These are phyloP conservation scores for Zosterops borbonicus DNA, from an alignment of 2,113 vertebrate species.

Conservation along the genomic window DNA sequence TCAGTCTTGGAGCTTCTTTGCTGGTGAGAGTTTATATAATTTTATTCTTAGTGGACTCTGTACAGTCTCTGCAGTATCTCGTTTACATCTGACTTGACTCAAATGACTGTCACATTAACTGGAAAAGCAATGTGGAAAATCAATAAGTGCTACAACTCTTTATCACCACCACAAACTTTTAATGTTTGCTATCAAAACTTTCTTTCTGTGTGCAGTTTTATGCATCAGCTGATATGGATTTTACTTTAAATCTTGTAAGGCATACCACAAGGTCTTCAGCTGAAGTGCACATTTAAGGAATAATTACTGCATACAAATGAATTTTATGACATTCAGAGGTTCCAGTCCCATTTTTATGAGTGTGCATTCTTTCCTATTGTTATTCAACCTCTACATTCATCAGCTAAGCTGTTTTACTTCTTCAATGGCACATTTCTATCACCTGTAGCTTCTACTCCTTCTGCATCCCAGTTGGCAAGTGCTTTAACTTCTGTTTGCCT, in stretches of 20 bases:
- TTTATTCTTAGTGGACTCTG: neutral
- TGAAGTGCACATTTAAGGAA: neutral
- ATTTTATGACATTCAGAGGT: neutral
- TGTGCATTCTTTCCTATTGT: neutral
- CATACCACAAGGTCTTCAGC: neutral
- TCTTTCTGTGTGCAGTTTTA: neutral
- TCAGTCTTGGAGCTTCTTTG: neutral
- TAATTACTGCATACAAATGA: neutral
- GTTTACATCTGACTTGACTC: neutral
- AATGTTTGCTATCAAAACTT: slow-evolving; percentile 29
- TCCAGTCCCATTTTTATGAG: neutral
- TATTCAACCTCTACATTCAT: neutral
- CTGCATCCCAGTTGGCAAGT: neutral
- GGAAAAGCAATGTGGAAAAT: slow-evolving; percentile 12
- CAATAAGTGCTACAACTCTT: neutral
- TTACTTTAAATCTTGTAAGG: neutral
- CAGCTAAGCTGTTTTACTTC: neutral
- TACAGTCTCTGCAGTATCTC: neutral
- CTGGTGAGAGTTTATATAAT: neutral
- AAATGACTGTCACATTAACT: slow-evolving; percentile 9
- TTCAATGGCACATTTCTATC: neutral
- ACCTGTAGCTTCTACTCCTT: neutral
- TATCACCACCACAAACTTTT: slow-evolving; percentile 6
- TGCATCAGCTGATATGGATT: neutral
- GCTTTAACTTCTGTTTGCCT: neutral